Evolutionary conservation across 2,113 vertebrate genomes (phyloP).

Genomic region (Cryptomyrus ogoouensis): DNA sequence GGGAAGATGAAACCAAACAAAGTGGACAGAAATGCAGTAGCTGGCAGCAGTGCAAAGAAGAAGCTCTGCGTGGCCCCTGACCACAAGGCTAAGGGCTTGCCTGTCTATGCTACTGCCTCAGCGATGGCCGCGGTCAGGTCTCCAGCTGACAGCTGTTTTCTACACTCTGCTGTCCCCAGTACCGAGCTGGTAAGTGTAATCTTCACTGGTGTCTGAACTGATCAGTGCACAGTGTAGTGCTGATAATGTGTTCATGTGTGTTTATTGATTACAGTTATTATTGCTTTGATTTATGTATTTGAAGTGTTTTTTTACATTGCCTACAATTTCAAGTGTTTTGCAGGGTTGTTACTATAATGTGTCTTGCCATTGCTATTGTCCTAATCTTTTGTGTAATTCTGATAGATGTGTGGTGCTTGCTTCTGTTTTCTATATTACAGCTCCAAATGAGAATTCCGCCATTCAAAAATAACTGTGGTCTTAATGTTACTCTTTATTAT

Average conservation of each 20-base stretch:
- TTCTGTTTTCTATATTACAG: not conserved
- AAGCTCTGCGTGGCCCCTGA: constrained; percentile 20
- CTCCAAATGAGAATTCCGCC: not conserved
- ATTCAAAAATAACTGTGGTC: not conserved
- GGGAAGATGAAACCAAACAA: constrained; percentile 42
- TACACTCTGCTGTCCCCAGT: not conserved
- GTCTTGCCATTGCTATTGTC: not conserved
- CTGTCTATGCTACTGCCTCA: constrained; percentile 5
- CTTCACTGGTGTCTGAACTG: not conserved
- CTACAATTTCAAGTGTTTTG: not conserved
- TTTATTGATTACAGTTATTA: not conserved
- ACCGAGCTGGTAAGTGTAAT: constrained; percentile 40
- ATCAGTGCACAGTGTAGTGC: not conserved
- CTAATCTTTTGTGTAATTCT: not conserved
- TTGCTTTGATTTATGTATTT: not conserved
- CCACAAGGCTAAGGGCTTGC: not conserved
- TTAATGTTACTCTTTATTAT: not conserved
- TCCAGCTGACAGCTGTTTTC: not conserved
- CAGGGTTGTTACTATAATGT: not conserved
- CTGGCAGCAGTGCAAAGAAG: constrained; percentile 13
- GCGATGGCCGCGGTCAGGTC: constrained; percentile 19
- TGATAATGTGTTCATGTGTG: not conserved
- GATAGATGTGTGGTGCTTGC: not conserved
- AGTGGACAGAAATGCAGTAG: constrained; percentile 39
- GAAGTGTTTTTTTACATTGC: not conserved